phyloP scores from a whole-genome alignment of 2,888 invertebrate genomes.

The Eubasilissa splendida region DNA sequence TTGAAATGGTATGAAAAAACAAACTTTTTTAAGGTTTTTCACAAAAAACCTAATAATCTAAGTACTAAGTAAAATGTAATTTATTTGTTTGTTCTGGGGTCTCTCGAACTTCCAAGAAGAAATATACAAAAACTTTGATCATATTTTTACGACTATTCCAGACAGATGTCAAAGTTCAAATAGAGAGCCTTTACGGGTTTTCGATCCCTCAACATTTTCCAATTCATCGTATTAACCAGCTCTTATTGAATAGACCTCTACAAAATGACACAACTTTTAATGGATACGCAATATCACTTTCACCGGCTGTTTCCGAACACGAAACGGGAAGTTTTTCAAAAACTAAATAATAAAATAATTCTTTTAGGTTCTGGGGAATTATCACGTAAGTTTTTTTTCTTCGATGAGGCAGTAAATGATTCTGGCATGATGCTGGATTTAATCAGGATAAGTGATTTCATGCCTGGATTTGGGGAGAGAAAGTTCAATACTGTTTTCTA shows the following conservation, averaged over 20 bases:
- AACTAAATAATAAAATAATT: slow-evolving; percentile 5
- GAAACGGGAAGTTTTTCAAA: slow-evolving; percentile 7
- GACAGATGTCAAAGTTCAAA: slow-evolving; percentile 31
- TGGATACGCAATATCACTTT: slow-evolving; percentile 35
- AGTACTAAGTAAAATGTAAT: too few species aligned
- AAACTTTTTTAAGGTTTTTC: too few species aligned
- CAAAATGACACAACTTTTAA: slow-evolving; percentile 38
- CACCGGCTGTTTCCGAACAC: not conserved
- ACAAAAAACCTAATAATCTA: too few species aligned
- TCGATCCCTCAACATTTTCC: slow-evolving; percentile 5
- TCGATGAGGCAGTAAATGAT: too few species aligned
- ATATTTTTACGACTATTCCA: slow-evolving; percentile 1
- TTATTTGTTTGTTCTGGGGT: too few species aligned
- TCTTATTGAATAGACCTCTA: slow-evolving; percentile 35
- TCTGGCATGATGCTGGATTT: too few species aligned
- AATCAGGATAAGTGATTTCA: too few species aligned
- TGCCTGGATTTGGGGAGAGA: too few species aligned
- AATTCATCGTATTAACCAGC: slow-evolving; percentile 31
- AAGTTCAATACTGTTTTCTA: too few species aligned
- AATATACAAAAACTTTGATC: not conserved
- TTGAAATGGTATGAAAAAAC: too few species aligned
- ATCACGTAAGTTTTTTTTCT: too few species aligned
- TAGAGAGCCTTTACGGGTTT: not conserved
- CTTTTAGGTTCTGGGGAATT: not conserved
- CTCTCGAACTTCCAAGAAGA: too few species aligned